phyloP scores from a whole-genome alignment of 2,797 vertebrate genomes.

The Aplochiton taeniatus region DNA sequence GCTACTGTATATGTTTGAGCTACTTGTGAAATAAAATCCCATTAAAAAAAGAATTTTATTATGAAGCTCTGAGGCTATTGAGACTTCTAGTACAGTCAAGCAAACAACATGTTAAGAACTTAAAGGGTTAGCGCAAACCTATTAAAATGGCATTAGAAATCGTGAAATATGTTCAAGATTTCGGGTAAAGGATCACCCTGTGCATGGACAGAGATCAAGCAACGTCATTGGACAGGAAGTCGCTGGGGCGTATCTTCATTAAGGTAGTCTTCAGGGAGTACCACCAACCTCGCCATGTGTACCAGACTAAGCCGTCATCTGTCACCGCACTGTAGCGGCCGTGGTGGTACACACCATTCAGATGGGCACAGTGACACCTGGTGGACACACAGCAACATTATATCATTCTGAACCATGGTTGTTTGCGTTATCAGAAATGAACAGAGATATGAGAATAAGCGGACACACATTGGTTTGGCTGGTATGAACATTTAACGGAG shows the following conservation, averaged over 20 bases:
- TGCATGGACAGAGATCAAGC: too few species aligned
- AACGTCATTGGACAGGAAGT: slow-evolving; percentile 52
- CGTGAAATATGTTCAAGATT: too few species aligned
- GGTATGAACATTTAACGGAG: not conserved
- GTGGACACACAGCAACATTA: slow-evolving; percentile 41
- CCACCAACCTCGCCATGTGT: slow-evolving; percentile 95
- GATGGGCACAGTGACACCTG: slow-evolving; percentile 93
- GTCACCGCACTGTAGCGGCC: slow-evolving; percentile 83
- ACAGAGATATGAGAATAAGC: not conserved
- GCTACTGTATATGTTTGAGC: too few species aligned
- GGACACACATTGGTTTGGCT: not conserved
- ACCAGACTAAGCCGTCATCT: slow-evolving; percentile 91
- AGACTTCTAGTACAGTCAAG: too few species aligned
- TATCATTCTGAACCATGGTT: not conserved
- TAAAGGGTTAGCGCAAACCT: too few species aligned
- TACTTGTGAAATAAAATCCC: too few species aligned
- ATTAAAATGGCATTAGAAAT: too few species aligned
- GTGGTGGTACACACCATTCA: slow-evolving; percentile 86
- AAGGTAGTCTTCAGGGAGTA: slow-evolving; percentile 90
- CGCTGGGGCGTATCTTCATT: slow-evolving; percentile 87
- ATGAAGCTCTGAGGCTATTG: too few species aligned
- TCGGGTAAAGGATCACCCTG: too few species aligned
- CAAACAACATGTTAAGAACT: too few species aligned
- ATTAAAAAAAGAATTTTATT: too few species aligned
- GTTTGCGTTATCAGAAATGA: not conserved